Evolutionary conservation across 2,888 invertebrate genomes (phyloP).

Genomic region (Drosophila nr. perissopoda): DNA sequence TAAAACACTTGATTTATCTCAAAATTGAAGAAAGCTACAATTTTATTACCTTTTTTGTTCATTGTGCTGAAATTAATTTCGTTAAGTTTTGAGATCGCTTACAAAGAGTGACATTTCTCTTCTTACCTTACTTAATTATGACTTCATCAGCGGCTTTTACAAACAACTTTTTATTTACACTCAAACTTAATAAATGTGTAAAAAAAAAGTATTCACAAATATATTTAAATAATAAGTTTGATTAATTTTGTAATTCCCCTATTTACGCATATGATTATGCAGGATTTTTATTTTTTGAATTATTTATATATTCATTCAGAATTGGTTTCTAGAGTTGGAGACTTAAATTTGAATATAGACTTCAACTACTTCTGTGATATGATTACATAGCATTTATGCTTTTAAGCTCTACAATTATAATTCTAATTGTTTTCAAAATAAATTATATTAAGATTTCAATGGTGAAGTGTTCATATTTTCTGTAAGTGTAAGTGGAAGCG

Average conservation of each 20-base stretch:
- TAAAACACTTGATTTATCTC: constrained; percentile 3
- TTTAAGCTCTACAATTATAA: neutral
- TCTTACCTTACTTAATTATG: constrained; percentile 12
- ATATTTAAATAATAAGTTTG: neutral
- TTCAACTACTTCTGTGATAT: neutral
- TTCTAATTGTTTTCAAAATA: neutral
- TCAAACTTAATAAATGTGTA: no score
- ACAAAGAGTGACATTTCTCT: constrained; percentile 13
- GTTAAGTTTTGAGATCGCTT: constrained; percentile 3
- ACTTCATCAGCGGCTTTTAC: constrained; percentile 16
- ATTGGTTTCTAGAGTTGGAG: neutral
- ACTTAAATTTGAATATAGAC: neutral
- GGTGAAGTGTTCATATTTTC: constrained; percentile 1
- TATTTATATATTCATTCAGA: neutral
- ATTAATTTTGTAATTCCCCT: neutral
- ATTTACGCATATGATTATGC: neutral
- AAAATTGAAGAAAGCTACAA: no score
- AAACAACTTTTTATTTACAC: constrained; percentile 9
- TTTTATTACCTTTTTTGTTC: neutral
- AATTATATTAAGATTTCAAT: neutral
- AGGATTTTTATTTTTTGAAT: neutral
- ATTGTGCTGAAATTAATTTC: neutral
- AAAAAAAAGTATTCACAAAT: neutral
- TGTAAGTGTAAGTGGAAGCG: constrained; percentile 38
- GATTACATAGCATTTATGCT: neutral